Percentiles rank a stretch among this genome's conserved stretches.
phyloP scores from a whole-genome alignment of 2,888 invertebrate genomes.

The Conomelus anceps region DNA sequence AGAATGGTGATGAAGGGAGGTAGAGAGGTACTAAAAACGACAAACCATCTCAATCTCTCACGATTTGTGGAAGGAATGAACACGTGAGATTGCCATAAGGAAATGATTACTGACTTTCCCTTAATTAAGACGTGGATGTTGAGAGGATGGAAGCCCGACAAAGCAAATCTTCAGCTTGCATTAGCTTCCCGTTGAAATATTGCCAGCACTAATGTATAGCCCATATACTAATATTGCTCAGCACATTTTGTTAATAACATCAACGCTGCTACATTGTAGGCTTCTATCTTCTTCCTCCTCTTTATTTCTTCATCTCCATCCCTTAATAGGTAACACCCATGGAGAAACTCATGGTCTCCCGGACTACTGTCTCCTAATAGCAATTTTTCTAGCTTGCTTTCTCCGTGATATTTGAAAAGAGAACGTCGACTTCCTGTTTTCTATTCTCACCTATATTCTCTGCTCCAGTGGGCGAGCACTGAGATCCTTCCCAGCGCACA shows the following conservation, averaged over 20 bases:
- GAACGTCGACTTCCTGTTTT: neutral
- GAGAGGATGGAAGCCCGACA: neutral
- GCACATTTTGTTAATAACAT: slow-evolving; percentile 1
- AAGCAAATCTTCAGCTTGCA: neutral
- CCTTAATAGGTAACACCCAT: neutral
- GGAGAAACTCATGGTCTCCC: neutral
- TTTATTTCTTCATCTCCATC: neutral
- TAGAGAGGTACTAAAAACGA: neutral
- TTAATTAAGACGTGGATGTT: slow-evolving; percentile 4
- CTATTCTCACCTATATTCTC: neutral
- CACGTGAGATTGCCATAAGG: slow-evolving; percentile 8
- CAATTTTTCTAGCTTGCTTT: neutral
- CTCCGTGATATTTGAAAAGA: neutral
- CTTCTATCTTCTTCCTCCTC: neutral
- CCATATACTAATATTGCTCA: slow-evolving; percentile 11
- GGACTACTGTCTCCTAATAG: neutral
- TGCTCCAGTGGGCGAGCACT: neutral
- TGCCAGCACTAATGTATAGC: neutral
- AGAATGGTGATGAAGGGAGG: neutral
- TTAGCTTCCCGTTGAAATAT: neutral
- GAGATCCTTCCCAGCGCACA: neutral
- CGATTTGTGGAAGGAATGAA: neutral
- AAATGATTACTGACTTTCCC: slow-evolving; percentile 7
- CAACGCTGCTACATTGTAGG: neutral
- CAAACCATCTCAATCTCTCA: neutral